Evolutionary conservation across 2,113 vertebrate species (phyloP), one percentile per base, ranked within the genome.

Genomic region (Nothocercus julius): DNA sequence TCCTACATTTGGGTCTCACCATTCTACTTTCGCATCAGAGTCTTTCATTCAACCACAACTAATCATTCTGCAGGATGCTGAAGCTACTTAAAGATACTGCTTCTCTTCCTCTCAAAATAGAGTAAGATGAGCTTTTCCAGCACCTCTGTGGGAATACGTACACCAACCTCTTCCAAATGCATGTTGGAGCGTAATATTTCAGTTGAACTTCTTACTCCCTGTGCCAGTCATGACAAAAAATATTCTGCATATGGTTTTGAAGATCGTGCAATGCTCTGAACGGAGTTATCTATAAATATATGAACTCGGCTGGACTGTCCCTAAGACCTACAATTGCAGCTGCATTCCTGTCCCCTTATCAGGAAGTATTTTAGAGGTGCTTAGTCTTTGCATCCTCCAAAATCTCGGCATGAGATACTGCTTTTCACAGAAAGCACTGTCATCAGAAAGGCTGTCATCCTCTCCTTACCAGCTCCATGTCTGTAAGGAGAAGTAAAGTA

Each of bases 21-120:
- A 53, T 85, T 76, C 30, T 42, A 76, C 42, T 94, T 91, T 72
- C 58, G 38, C 14, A 27, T 17, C 42, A 32, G 74, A 16, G 62
- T 91, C 90, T 7, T 5, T 82, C 85, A 90, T 0, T 38, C 62
- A 85, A 68, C 74, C 70, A 89, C 82, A 91, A 34, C 63, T 79
- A 93, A 64, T 82, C 90, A 68, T 78, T 34, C 34, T 73, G 40
- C 80, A 75, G 47, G 56, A 94, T 14, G 44, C 32, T 63, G 87
- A 79, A 87, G 18, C 59, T 89, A 80, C 67, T 82, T 73, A 85
- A 78, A 77, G 66, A 95, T 93, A 92, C 75, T 82, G 79, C 89
- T 85, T 87, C 24, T 56, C 34, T 90, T 92, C 84, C 75, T 76
- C 45, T 36, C 74, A 30, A 85, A 82, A 87, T 34, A 62, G 10